These are phyloP conservation scores for Caenorhabditis remanei DNA, from an alignment of 1,140 invertebrate species.

Conservation along the genomic window DNA sequence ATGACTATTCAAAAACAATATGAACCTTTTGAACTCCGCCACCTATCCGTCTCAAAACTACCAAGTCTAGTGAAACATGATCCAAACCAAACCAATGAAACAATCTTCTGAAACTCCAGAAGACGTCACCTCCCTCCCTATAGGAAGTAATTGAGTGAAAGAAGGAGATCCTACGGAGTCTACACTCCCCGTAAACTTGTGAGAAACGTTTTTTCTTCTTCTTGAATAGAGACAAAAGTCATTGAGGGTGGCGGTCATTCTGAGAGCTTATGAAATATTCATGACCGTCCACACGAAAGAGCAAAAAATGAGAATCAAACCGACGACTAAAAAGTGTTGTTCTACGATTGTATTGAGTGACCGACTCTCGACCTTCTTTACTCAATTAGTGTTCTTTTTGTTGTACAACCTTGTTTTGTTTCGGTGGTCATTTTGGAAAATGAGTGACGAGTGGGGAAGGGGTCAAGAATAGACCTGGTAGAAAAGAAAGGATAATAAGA, in stretches of 20 bases:
- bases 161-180: no score
- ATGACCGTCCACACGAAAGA: neutral
- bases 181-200: no score
- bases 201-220: no score
- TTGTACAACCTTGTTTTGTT: neutral
- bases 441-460: neutral
- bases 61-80: no score
- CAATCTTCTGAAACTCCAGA: no score
- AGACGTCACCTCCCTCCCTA: no score
- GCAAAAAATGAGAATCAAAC: neutral
- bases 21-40: no score
- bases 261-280: neutral
- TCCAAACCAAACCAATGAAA: no score
- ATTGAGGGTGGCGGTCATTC: conserved; percentile 46
- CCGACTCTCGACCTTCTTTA: neutral
- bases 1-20: no score
- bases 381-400: neutral
- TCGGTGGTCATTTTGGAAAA: neutral
- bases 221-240: neutral
- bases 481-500: neutral
- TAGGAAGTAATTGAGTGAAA: no score
- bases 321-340: neutral
- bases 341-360: neutral
- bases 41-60: no score
- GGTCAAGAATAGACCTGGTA: neutral